Base-by-base conservation (phyloP, 1,140 invertebrate species). In the Bombyx mori region DNA sequence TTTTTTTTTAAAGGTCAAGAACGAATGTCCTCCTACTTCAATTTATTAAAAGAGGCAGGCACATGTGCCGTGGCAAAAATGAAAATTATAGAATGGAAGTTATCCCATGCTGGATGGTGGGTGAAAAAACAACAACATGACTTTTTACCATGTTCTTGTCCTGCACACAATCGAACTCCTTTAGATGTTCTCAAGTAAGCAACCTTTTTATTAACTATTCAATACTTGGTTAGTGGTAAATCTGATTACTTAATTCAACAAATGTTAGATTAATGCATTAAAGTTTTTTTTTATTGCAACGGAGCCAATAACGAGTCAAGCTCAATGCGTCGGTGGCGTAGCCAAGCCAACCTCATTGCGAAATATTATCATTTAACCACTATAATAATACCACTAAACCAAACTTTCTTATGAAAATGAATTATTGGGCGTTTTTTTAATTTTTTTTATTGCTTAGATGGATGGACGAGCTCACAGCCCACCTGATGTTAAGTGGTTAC, bases 61-160 rank as follows among this genome's bases (percentile, higher is more conserved):
- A 56, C 44, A 7, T 87, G 84, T 55, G 52, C 75, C 3, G 63
- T 87, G 10, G 72, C 81, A 10, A 63, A 79, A 64, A 69, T 75
- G 52, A 78, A 82, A 55, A 69, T 62, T 1, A 87, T 85, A 3
- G 82, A 87, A 55, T 85, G 82, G 82, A 87, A 87, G 45, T 59
- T 84, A 3, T 68, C 72, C 0, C 65, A 69, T 6, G 22, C 62
- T 5, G 64, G 72, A 6, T 85, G 82, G 83, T 83, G 77, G 80
- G 52, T 79, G 6, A 62, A 65, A 18, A 70, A 59, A 43, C 56
- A 55, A 3, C 69, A 76, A 42, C 81, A 84, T 50, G 61, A 77
- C 8, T 68, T 69, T 8, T 26, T 84, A 35, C 79, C 81, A 0
- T 86, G 83, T 52, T 9, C 62, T 1, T 86, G 83, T 58, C 57